Base-by-base conservation (phyloP, 2,888 invertebrate genomes). In the Lycaena phlaeas region DNA sequence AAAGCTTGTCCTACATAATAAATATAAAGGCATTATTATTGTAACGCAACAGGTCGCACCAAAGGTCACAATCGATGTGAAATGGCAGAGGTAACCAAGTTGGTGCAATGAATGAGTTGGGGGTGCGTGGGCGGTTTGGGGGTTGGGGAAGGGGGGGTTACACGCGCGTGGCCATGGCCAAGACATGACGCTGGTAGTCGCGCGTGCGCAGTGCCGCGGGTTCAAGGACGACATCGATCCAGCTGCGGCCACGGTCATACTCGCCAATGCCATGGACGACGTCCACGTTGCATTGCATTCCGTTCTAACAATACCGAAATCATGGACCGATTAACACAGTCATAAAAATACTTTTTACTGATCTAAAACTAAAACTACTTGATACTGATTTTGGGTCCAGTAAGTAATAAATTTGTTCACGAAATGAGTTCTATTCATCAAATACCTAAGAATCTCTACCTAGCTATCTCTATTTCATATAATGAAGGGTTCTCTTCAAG, bases 201-300 rank as follows among this genome's bases (percentile, higher is more conserved):
- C 77, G 63, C 74, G 70, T 77, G 78, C 69, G 61, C 49, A 64
- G 47, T 46, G 40, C 44, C 48, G 53, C 47, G 56, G 67, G 81
- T 78, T 84, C 82, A 84, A 79, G 82, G 82, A 71, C 74, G 64
- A 36, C 61, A 81, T 82, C 75, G 81, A 84, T 78, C 67, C 60
- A 73, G 69, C 70, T 60, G 57, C 44, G 64, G 69, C 72, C 69
- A 72, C 51, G 69, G 67, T 53, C 70, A 70, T 71, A 64, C 48
- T 43, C 43, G 51, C 44, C 72, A 74, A 59, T 73, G 74, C 63
- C 75, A 73, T 49, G 69, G 69, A 48, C 68, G 45, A 9, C 22
- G 30, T n/a, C 10, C 27, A 10, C 26, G 25, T 25, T 7, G 27
- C 27, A 27, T n/a, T n/a, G n/a, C n/a, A n/a, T n/a, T n/a, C n/a